Base-by-base conservation (phyloP, 2,113 vertebrate genomes). In the Scomber scombrus region DNA sequence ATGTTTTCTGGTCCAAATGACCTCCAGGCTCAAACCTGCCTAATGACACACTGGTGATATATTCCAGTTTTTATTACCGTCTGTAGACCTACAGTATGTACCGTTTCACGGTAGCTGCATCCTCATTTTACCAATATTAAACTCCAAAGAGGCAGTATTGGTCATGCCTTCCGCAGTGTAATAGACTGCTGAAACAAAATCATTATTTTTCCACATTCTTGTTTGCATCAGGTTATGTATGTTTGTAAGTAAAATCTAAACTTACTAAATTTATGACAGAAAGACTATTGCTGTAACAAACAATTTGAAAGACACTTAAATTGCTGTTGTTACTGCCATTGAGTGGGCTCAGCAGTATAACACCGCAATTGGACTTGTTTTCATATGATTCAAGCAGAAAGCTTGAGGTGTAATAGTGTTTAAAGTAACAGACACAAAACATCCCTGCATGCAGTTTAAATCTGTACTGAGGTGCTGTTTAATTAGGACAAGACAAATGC, bases 1-100 rank as follows among this genome's bases (percentile, higher is more conserved):
- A 85, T 81, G 88, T 88, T 88, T 92, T 87, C 84, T 81, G 83
- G 80, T 90, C 78, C 79, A 78, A 84, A 88, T 90, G 88, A 92
- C 91, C 90, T 89, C 88, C 85, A 88, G 88, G 85, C 89, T 85
- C 85, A 43, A 75, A 80, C 80, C 81, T 77, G 52, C 66, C 77
- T 68, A 77, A 90, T 87, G 66, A 85, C 91, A 90, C 80, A 14
- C 57, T 46, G 84, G 86, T 91, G 91, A 92, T 85, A 88, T 92
- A 90, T 91, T 90, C 84, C 82, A 73, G 57, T 82, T 87, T 89
- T 93, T 91, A 91, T 89, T 88, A 75, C 75, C 15, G 18, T 87
- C 78, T 84, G 76, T 77, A 60, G 80, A 76, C 84, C 55, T 62
- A 77, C 64, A 40, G 5, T 13, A 66, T 47, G 55, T 78, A 52